Conservation (phyloP, 2,888 invertebrate species). For the Crossocerus cetratus region DNA sequence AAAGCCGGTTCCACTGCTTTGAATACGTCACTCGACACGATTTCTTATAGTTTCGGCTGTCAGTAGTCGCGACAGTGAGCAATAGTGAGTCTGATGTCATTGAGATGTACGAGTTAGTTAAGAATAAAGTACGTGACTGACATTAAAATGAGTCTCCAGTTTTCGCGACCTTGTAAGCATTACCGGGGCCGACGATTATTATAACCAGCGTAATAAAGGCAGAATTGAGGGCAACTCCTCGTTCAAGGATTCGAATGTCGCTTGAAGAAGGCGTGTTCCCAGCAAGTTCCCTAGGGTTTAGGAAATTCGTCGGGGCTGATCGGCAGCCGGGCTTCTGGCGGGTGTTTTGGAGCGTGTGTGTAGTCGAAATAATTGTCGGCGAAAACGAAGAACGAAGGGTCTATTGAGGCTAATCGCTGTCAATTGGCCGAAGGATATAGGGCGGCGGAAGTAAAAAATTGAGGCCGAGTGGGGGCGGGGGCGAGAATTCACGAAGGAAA, state of each 20-base stretch:
- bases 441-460: slow-evolving; percentile 58
- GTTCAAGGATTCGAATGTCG: too few relatives aligned
- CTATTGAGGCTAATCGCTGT: slow-evolving; percentile 17
- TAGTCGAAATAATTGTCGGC: neutral
- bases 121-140: slow-evolving; percentile 39
- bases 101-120: slow-evolving; percentile 31
- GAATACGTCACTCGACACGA: slow-evolving; percentile 11
- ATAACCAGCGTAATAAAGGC: too few relatives aligned
- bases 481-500: slow-evolving; percentile 16
- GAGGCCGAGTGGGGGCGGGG: slow-evolving; percentile 45
- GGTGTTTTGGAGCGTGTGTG: too few relatives aligned
- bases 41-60: slow-evolving; percentile 3
- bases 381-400: slow-evolving; percentile 12
- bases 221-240: too few relatives aligned
- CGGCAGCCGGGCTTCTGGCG: too few relatives aligned
- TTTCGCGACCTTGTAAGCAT: neutral
- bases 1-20: neutral
- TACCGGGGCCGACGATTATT: too few relatives aligned
- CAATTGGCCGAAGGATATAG: slow-evolving; percentile 31
- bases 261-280: too few relatives aligned
- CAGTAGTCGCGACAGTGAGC: slow-evolving; percentile 27
- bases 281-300: too few relatives aligned
- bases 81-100: slow-evolving; percentile 42
- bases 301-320: too few relatives aligned
- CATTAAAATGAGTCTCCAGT: slow-evolving; percentile 20